Percentiles rank a stretch among this genome's conserved stretches.
Conservation (phyloP, 2,113 vertebrate species). For the Rousettus leschenaultii region DNA sequence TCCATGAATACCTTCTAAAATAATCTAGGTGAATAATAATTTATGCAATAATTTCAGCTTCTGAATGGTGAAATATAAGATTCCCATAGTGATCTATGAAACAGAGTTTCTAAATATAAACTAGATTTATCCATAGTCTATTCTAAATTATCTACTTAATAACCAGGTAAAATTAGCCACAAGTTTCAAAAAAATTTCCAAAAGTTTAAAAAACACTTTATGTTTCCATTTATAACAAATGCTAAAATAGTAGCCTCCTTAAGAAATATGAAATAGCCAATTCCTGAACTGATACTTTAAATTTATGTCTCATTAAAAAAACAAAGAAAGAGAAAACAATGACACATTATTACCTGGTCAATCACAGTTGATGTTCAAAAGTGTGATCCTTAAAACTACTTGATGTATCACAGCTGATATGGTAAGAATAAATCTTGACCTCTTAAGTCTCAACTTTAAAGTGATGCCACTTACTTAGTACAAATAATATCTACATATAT, state of each 20-base stretch:
- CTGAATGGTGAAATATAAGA: neutral
- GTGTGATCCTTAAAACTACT: neutral
- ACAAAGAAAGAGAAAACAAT: neutral
- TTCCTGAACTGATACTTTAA: neutral
- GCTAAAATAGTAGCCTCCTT: neutral
- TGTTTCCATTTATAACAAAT: conserved; percentile 14
- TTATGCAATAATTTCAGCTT: neutral
- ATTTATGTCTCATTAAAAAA: neutral
- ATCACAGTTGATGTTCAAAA: neutral
- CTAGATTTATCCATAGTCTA: neutral
- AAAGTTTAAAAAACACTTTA: neutral
- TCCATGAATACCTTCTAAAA: neutral
- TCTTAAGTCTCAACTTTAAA: conserved; percentile 23
- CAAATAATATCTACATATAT: neutral
- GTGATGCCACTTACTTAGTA: neutral
- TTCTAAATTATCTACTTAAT: neutral
- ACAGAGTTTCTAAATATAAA: neutral
- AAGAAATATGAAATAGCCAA: neutral
- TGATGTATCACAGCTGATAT: neutral
- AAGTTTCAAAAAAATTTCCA: neutral
- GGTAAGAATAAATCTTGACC: neutral
- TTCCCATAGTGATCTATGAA: neutral
- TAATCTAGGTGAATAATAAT: neutral
- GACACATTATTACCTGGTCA: neutral
- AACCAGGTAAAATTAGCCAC: neutral